Evolutionary conservation across 2,888 invertebrate genomes (phyloP).

Genomic region (Perizoma flavofasciatum): DNA sequence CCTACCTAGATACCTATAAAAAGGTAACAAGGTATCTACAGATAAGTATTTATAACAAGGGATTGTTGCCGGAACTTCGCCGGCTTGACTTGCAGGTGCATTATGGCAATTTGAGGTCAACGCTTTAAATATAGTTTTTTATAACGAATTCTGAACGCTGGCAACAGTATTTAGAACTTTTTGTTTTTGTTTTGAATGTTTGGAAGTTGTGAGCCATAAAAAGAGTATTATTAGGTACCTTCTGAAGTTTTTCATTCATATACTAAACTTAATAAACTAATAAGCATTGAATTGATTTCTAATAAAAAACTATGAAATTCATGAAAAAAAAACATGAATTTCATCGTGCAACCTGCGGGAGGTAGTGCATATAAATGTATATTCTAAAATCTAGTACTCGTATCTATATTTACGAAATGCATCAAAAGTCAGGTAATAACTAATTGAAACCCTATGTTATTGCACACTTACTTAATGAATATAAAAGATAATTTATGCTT

Average conservation of each 20-base stretch:
- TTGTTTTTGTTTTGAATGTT: neutral
- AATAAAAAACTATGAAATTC: too few species aligned
- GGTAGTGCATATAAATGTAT: too few species aligned
- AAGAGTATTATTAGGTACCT: too few species aligned
- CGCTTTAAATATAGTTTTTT: conserved; percentile 23
- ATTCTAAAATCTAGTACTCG: too few species aligned
- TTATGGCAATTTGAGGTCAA: conserved; percentile 40
- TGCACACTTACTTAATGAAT: conserved; percentile 35
- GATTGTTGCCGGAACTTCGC: conserved; percentile 41
- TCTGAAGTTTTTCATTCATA: too few species aligned
- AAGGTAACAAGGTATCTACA: conserved; percentile 15
- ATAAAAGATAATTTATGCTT: conserved; percentile 39
- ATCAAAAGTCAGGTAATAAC: conserved; percentile 13
- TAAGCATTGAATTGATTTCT: too few species aligned
- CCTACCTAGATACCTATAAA: conserved; percentile 14
- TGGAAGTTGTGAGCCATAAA: too few species aligned
- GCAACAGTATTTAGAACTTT: neutral
- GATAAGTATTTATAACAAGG: conserved; percentile 30
- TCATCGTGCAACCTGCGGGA: too few species aligned
- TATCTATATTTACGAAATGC: neutral
- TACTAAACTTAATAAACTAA: too few species aligned
- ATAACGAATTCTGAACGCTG: conserved; percentile 5
- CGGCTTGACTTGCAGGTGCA: conserved; percentile 41
- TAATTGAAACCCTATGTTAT: conserved; percentile 32
- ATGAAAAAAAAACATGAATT: too few species aligned